These are phyloP conservation scores for Pelobates fuscus DNA, from an alignment of 2,113 vertebrate species.

Conservation along the genomic window DNA sequence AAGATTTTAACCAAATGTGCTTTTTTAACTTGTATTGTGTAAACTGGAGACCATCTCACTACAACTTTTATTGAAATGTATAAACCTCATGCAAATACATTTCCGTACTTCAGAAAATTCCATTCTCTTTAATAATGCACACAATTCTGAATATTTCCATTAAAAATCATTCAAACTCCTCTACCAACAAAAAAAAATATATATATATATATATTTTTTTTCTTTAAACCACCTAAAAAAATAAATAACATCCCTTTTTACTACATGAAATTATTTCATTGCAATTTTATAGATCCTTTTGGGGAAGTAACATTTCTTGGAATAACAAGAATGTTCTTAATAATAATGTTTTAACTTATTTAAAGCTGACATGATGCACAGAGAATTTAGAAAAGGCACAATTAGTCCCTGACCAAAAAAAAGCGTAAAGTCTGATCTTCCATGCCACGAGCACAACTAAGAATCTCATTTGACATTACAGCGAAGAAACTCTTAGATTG, in stretches of 20 bases:
- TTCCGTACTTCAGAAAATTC: too few relatives aligned
- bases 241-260: slow-evolving; percentile 6
- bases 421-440: slow-evolving; percentile 32
- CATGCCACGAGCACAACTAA: not conserved
- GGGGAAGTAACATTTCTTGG: slow-evolving; percentile 17
- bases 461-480: slow-evolving; percentile 22
- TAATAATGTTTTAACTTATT: slow-evolving; percentile 21
- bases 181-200: not conserved
- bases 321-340: slow-evolving; percentile 29
- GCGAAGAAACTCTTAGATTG: not conserved
- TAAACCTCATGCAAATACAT: too few relatives aligned
- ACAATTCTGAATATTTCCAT: not conserved
- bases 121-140: too few relatives aligned
- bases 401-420: slow-evolving; percentile 40
- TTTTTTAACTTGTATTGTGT: too few relatives aligned
- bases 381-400: slow-evolving; percentile 18
- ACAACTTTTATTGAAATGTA: too few relatives aligned
- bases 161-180: not conserved
- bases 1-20: too few relatives aligned
- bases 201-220: not conserved
- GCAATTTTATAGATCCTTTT: slow-evolving; percentile 22
- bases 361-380: not conserved
- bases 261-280: not conserved
- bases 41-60: too few relatives aligned
- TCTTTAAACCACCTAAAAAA: too few relatives aligned